phyloP scores from a whole-genome alignment of 2,888 invertebrate species.

The Acleris emargana region DNA sequence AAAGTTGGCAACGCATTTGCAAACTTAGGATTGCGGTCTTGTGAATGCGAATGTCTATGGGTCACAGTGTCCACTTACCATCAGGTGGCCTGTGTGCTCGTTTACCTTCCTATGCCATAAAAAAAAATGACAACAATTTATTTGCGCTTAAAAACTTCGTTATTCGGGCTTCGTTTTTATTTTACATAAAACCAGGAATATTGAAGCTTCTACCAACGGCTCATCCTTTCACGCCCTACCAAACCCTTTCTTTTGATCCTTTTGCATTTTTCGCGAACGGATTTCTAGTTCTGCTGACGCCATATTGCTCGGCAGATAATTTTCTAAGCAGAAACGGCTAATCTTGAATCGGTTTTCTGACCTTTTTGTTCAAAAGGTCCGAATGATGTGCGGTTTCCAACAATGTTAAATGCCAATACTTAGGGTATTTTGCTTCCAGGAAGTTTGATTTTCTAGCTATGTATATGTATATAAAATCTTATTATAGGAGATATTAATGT shows the following conservation, averaged over 20 bases:
- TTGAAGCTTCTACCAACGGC: background rate
- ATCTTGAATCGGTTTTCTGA: slow-evolving; percentile 38
- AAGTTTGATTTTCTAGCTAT: background rate
- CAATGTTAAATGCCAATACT: slow-evolving; percentile 17
- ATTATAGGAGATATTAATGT: no score
- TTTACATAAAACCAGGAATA: background rate
- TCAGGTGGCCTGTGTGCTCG: no score
- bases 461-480: background rate
- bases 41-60: no score
- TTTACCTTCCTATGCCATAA: no score
- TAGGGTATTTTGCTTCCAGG: slow-evolving; percentile 13
- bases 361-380: slow-evolving; percentile 25
- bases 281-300: slow-evolving; percentile 35
- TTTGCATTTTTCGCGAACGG: slow-evolving; percentile 35
- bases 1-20: no score
- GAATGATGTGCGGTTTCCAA: slow-evolving; percentile 18
- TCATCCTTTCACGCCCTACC: slow-evolving; percentile 4
- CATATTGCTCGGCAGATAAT: slow-evolving; percentile 45
- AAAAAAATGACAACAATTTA: no score
- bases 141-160: no score
- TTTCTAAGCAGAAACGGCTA: slow-evolving; percentile 45
- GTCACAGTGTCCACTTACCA: no score
- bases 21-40: no score
- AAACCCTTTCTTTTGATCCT: slow-evolving; percentile 38
- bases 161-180: no score